phyloP scores from a whole-genome alignment of 2,797 vertebrate genomes.

The Acanthurus lineatus region DNA sequence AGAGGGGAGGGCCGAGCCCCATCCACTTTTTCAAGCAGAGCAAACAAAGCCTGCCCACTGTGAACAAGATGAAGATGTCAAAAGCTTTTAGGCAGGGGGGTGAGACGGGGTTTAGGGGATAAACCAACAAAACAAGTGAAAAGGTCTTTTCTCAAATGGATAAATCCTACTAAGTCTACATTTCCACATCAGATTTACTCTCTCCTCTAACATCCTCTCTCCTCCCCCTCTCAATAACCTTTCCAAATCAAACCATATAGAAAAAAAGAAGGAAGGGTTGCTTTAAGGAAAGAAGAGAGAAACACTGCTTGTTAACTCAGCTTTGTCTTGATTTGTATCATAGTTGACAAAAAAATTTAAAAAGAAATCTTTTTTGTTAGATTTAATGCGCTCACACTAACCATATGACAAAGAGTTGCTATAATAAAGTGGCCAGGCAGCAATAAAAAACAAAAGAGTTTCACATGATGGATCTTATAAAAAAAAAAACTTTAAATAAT shows the following conservation, averaged over 20 bases:
- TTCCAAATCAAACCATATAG: constrained; percentile 72
- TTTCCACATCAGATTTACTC: constrained; percentile 89
- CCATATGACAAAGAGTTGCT: neutral
- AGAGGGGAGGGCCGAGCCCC: constrained; percentile 94
- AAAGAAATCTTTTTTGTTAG: neutral
- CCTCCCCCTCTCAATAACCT: constrained; percentile 55
- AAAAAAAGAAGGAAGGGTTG: constrained; percentile 51
- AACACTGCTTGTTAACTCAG: neutral
- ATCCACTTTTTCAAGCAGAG: constrained; percentile 97
- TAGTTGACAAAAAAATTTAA: neutral
- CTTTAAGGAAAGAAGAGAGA: neutral
- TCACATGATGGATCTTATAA: neutral
- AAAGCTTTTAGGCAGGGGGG: constrained; percentile 91
- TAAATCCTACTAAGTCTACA: constrained; percentile 89
- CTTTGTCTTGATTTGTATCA: neutral
- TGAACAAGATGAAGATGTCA: constrained; percentile 99
- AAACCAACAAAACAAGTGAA: constrained; percentile 91
- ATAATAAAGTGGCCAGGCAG: neutral
- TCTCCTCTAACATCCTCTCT: constrained; percentile 72
- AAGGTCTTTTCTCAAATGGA: constrained; percentile 86
- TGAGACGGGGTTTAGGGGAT: constrained; percentile 85
- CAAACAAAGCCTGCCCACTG: constrained; percentile 99
- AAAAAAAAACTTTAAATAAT: neutral
- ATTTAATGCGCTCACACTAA: neutral
- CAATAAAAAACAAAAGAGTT: neutral